phyloP scores from a whole-genome alignment of 2,113 vertebrate species.

The Pelecanus crispus region DNA sequence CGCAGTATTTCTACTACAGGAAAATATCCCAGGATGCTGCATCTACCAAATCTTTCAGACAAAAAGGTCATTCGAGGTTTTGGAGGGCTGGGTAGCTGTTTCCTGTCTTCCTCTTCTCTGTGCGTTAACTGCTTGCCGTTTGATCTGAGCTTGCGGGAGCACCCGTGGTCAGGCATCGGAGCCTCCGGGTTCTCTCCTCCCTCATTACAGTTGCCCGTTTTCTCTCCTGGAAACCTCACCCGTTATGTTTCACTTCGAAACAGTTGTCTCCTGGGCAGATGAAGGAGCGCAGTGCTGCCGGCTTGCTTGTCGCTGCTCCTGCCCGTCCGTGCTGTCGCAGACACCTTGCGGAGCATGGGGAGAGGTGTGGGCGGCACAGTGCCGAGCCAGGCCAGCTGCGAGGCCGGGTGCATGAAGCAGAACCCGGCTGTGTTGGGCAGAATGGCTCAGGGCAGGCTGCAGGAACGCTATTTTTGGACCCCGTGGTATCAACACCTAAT shows the following conservation, averaged over 20 bases:
- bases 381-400: neutral
- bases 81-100: neutral
- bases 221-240: neutral
- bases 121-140: neutral
- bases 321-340: neutral
- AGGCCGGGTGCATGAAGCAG: neutral
- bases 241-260: neutral
- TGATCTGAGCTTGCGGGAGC: neutral
- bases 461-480: neutral
- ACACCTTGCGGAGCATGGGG: neutral
- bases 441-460: neutral
- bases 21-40: neutral
- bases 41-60: neutral
- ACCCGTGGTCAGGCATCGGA: neutral
- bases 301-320: neutral
- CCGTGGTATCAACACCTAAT: neutral
- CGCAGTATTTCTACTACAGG: neutral
- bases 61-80: neutral
- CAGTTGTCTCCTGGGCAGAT: neutral
- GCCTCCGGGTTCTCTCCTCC: neutral
- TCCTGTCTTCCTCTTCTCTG: neutral
- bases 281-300: neutral
- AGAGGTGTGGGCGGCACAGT: neutral
- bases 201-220: neutral
- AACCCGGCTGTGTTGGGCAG: neutral